Evolutionary conservation across 53 echinoderm and acorn worm species (phyloP).

Genomic region (Antedon mediterranea): DNA sequence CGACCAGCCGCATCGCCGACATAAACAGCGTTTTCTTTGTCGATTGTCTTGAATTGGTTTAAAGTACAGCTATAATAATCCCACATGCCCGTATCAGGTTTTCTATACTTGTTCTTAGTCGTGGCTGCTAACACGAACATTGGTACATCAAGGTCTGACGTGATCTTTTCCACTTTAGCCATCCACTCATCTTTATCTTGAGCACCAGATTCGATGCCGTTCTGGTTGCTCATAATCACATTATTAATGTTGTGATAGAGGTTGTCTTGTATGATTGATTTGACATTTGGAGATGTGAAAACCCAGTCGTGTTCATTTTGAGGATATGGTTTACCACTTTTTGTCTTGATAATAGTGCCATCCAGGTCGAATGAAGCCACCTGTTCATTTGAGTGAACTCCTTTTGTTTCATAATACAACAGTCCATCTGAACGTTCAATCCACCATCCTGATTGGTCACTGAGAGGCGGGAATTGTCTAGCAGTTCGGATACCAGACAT

Average conservation of each 20-base stretch:
- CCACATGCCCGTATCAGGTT: conserved; percentile 12
- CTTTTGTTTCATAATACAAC: conserved; percentile 6
- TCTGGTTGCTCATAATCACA: conserved; percentile 18
- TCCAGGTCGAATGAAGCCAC: background rate
- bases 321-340: background rate
- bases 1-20: conserved; percentile 14
- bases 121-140: conserved; percentile 10
- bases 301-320: background rate
- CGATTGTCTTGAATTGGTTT: conserved; percentile 9
- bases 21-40: conserved; percentile 1
- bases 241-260: background rate
- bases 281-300: background rate
- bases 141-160: background rate
- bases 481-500: conserved; percentile 4
- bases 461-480: conserved; percentile 3
- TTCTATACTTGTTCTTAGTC: conserved; percentile 1
- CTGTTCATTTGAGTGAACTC: background rate
- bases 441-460: conserved; percentile 11
- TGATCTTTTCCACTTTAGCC: conserved; percentile 4
- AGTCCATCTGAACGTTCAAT: conserved; percentile 8
- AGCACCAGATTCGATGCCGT: background rate
- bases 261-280: conserved; percentile 1
- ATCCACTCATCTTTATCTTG: conserved; percentile 13
- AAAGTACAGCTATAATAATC: conserved; percentile 11
- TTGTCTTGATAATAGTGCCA: background rate